Percentiles rank a stretch among this genome's conserved stretches.
Conservation (phyloP, 2,888 invertebrate species). For the Phengaris alcon region DNA sequence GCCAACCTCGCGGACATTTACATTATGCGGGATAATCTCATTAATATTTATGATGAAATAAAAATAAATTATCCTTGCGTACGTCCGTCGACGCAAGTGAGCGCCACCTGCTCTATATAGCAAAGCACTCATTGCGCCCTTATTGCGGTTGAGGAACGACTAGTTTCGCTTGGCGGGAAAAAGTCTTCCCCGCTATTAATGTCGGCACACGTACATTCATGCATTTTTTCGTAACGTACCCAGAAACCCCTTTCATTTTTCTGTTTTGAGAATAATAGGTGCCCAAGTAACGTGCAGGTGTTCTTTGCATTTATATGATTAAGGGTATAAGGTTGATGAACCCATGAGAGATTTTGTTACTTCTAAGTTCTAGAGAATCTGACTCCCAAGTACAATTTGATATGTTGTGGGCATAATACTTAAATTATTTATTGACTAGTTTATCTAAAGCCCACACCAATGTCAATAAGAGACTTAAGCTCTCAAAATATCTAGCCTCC, state of each 20-base stretch:
- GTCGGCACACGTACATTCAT: constrained; percentile 39
- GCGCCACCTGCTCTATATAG: constrained; percentile 41
- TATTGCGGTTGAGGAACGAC: constrained; percentile 33
- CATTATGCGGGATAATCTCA: constrained; percentile 55
- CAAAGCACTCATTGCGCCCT: constrained; percentile 31
- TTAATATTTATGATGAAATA: constrained; percentile 57
- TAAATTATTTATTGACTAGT: too few species aligned
- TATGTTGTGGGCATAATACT: too few species aligned
- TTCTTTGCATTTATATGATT: constrained; percentile 40
- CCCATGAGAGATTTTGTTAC: constrained; percentile 33
- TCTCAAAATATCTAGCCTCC: too few species aligned
- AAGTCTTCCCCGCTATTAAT: constrained; percentile 30
- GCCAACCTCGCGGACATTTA: constrained; percentile 49
- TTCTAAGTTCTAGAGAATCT: constrained; percentile 28
- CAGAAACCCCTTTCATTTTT: constrained; percentile 39
- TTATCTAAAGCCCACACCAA: too few species aligned
- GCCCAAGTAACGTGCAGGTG: constrained; percentile 39
- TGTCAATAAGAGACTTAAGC: too few species aligned
- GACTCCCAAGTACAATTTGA: not conserved
- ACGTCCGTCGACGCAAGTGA: constrained; percentile 41
- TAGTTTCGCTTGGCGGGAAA: constrained; percentile 30
- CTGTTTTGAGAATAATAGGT: constrained; percentile 42
- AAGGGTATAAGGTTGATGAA: constrained; percentile 38
- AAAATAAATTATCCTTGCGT: constrained; percentile 53
- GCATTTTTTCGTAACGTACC: constrained; percentile 41